A percentile compares a stretch with the other conserved stretches of the same genome.
phyloP scores from a whole-genome alignment of 2,113 vertebrate genomes.

The Prochilodus magdalenae region DNA sequence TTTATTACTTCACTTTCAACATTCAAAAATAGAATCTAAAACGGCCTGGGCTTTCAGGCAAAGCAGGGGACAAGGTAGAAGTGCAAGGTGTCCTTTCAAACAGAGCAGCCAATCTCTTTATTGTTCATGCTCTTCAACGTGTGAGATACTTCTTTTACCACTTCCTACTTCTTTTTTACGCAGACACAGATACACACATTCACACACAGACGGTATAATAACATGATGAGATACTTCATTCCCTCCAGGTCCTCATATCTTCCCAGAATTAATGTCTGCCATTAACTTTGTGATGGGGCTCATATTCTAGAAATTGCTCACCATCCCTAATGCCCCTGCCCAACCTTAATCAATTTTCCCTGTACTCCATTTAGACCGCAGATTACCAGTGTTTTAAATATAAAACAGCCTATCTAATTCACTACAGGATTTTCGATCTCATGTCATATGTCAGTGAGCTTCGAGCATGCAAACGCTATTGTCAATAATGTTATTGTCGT shows the following conservation, averaged over 20 bases:
- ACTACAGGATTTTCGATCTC: neutral
- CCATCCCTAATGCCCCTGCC: slow-evolving; percentile 11
- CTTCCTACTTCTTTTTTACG: neutral
- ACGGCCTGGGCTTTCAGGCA: slow-evolving; percentile 20
- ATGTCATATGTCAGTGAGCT: neutral
- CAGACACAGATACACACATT: neutral
- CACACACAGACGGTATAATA: slow-evolving; percentile 11
- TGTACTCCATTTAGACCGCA: neutral
- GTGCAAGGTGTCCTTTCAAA: slow-evolving; percentile 15
- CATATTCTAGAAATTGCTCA: slow-evolving; percentile 34
- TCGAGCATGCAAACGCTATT: neutral
- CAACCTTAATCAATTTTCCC: neutral
- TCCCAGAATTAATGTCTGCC: slow-evolving; percentile 34
- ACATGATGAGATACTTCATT: neutral
- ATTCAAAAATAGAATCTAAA: slow-evolving; percentile 31
- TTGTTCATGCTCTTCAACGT: slow-evolving; percentile 45
- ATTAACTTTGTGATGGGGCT: slow-evolving; percentile 26
- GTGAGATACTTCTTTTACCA: slow-evolving; percentile 15
- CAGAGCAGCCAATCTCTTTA: slow-evolving; percentile 29
- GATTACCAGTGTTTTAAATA: neutral
- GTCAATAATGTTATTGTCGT: neutral
- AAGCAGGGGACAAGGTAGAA: slow-evolving; percentile 1
- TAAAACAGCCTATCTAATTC: neutral
- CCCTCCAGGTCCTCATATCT: slow-evolving; percentile 17
- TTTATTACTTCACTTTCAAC: slow-evolving; percentile 27